Percentiles rank a stretch among this genome's conserved stretches.
Evolutionary conservation across 2,888 invertebrate genomes (phyloP).

Genomic region (Anagyrus pseudococci): DNA sequence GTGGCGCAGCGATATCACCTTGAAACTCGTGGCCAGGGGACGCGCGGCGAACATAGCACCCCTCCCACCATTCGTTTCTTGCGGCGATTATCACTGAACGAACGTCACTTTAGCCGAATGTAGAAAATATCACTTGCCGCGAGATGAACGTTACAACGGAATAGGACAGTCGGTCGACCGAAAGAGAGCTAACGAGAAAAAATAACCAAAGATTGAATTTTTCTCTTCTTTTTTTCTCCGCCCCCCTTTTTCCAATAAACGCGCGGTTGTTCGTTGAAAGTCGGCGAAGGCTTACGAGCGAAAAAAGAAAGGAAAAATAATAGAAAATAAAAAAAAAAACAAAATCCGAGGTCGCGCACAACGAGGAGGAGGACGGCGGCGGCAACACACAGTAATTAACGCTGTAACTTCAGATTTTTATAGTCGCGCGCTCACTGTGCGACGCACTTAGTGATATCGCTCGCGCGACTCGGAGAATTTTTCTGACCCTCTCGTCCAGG

Average conservation of each 20-base stretch:
- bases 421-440: conserved; percentile 18
- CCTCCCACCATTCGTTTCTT: conserved; percentile 6
- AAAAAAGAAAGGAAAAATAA: not conserved
- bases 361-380: too few species aligned
- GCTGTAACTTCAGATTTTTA: conserved; percentile 25
- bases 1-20: conserved; percentile 20
- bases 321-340: not conserved
- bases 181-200: not conserved
- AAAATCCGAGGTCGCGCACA: too few species aligned
- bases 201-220: too few species aligned
- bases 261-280: too few species aligned
- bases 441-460: conserved; percentile 25
- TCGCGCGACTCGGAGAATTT: not conserved
- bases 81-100: too few species aligned
- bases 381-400: conserved; percentile 27
- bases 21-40: conserved; percentile 13
- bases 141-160: not conserved
- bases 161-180: not conserved
- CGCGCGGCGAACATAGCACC: conserved; percentile 15
- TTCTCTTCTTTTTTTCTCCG: not conserved
- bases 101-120: too few species aligned
- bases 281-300: not conserved
- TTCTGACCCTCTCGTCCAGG: not conserved
- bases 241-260: not conserved
- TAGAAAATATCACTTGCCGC: not conserved